These are phyloP conservation scores for Urocynchramus pylzowi DNA, from an alignment of 2,113 vertebrate genomes.

Conservation along the genomic window DNA sequence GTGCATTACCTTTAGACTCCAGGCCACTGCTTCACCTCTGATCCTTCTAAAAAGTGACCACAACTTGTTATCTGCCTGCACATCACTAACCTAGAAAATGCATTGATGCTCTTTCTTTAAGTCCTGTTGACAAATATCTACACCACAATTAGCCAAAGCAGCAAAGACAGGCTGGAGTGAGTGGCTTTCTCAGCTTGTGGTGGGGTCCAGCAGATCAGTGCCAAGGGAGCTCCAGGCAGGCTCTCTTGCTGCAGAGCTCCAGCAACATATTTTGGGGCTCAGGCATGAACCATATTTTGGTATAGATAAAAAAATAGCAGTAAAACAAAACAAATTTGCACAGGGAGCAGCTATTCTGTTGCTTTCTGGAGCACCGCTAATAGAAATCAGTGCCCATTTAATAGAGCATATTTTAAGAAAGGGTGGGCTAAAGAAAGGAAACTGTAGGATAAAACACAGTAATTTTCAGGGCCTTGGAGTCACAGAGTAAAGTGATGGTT, in stretches of 20 bases:
- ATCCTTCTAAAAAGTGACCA: not conserved
- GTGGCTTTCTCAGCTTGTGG: not conserved
- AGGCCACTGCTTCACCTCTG: slow-evolving; percentile 25
- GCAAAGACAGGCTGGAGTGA: not conserved
- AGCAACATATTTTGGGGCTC: not conserved
- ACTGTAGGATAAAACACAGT: not conserved
- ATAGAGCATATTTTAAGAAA: not conserved
- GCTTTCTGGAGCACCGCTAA: not conserved
- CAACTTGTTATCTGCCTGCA: not conserved
- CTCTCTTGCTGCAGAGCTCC: not conserved
- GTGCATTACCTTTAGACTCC: not conserved
- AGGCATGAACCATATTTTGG: not conserved
- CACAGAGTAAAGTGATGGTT: not conserved
- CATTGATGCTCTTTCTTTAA: not conserved
- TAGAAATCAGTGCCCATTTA: not conserved
- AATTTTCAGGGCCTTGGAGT: not conserved
- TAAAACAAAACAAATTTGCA: not conserved
- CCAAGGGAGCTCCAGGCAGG: not conserved
- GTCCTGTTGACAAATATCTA: not conserved
- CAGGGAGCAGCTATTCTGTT: not conserved
- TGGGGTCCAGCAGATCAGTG: not conserved
- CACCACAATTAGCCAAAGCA: not conserved
- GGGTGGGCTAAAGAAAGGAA: not conserved
- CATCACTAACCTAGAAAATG: not conserved
- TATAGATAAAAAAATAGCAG: not conserved